These are phyloP conservation scores for Styela clava DNA, from an alignment of 23 tunicate species.

Conservation along the genomic window DNA sequence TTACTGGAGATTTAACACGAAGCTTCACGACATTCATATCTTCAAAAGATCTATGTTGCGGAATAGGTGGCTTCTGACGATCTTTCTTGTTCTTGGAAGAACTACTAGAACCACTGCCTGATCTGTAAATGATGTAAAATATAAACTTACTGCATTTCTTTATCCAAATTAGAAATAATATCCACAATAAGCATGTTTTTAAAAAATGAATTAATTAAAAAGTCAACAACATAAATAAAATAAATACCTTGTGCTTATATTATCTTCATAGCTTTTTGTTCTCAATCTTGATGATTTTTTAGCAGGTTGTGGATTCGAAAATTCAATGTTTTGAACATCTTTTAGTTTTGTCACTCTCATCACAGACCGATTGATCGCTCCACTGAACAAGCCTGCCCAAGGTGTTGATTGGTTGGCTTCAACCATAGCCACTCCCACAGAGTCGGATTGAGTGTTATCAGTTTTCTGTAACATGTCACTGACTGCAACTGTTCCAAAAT, in stretches of 20 bases:
- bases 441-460: slow-evolving; percentile 14
- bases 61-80: slow-evolving; percentile 6
- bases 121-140: not conserved
- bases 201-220: too few relatives aligned
- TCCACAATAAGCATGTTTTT: too few relatives aligned
- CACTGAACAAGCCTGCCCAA: slow-evolving; percentile 69
- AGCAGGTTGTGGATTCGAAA: not conserved
- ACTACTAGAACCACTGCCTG: not conserved
- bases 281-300: not conserved
- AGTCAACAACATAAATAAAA: too few relatives aligned
- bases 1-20: not conserved
- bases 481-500: slow-evolving; percentile 24
- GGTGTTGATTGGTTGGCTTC: slow-evolving; percentile 54
- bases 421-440: slow-evolving; percentile 33
- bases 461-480: slow-evolving; percentile 36
- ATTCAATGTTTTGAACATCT: slow-evolving; percentile 26
- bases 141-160: too few relatives aligned
- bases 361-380: slow-evolving; percentile 24
- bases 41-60: slow-evolving; percentile 1
- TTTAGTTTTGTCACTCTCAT: slow-evolving; percentile 25
- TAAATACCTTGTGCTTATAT: not conserved
- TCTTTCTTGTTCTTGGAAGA: slow-evolving; percentile 12
- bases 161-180: too few relatives aligned
- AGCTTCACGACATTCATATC: not conserved
- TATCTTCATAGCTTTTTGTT: slow-evolving; percentile 15